A percentile compares a stretch with the other conserved stretches of the same genome.
Evolutionary conservation across 2,797 vertebrate species (phyloP).

Genomic region (Neosilurus hyrtlii): DNA sequence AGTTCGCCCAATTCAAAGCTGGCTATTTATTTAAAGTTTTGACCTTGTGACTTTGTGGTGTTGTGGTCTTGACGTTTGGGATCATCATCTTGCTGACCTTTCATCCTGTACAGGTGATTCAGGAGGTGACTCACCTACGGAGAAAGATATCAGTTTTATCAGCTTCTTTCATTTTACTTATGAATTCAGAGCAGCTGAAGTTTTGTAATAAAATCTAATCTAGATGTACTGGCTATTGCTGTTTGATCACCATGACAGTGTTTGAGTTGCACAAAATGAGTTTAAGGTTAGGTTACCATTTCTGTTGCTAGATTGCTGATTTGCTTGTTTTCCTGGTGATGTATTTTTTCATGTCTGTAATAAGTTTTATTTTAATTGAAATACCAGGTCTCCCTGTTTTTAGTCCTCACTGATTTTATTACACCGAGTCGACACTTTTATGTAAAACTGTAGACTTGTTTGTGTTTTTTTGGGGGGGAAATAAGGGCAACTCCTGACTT

Average conservation of each 20-base stretch:
- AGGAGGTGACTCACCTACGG: background rate
- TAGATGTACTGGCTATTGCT: background rate
- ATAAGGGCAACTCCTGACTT: background rate
- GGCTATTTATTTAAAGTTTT: background rate
- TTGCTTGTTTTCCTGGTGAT: background rate
- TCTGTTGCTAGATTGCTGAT: background rate
- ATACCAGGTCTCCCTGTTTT: background rate
- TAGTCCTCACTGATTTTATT: background rate
- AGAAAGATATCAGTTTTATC: background rate
- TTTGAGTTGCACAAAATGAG: background rate
- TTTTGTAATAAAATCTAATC: background rate
- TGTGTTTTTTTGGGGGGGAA: background rate
- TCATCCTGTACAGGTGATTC: background rate
- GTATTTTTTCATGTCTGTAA: constrained; percentile 2
- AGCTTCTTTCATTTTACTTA: background rate
- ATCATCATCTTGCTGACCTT: background rate
- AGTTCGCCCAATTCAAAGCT: background rate
- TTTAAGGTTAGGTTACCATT: background rate
- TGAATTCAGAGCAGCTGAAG: background rate
- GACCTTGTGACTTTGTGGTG: too few species aligned
- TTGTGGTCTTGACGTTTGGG: background rate
- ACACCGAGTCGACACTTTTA: background rate
- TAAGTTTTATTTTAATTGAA: background rate
- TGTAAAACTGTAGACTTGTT: background rate
- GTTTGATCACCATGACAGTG: background rate